Percentiles rank a stretch among this genome's conserved stretches.
phyloP scores from a whole-genome alignment of 2,888 invertebrate genomes.

The Hofmannophila pseudospretella region DNA sequence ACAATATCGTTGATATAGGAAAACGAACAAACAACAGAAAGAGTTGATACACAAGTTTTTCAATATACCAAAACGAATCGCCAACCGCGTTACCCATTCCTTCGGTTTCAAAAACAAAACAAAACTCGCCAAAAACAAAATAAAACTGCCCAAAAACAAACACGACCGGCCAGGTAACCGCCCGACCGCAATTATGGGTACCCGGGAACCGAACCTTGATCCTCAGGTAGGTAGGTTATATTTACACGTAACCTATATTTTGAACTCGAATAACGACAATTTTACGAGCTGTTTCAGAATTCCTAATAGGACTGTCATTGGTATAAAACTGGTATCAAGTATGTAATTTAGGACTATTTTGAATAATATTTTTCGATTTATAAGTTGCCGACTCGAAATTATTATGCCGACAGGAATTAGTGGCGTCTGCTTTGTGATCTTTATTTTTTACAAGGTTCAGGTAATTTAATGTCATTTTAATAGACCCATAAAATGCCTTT shows the following conservation, averaged over 20 bases:
- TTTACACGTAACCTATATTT: conserved; percentile 64
- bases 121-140: conserved; percentile 25
- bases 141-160: conserved; percentile 54
- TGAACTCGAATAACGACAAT: conserved; percentile 46
- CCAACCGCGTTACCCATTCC: conserved; percentile 35
- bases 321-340: conserved; percentile 23
- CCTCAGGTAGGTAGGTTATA: conserved; percentile 53
- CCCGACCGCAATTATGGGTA: conserved; percentile 47
- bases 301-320: conserved; percentile 32
- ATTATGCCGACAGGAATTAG: not conserved
- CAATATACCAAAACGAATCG: conserved; percentile 26
- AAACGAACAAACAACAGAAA: not conserved
- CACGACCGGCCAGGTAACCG: conserved; percentile 53
- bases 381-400: not conserved
- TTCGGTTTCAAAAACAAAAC: conserved; percentile 15
- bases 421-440: not conserved
- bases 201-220: conserved; percentile 34
- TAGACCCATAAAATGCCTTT: too few relatives aligned
- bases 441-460: not conserved
- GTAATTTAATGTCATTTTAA: not conserved
- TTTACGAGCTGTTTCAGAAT: conserved; percentile 32
- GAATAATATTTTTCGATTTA: conserved; percentile 1
- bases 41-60: conserved; percentile 14
- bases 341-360: conserved; percentile 24
- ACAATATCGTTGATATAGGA: not conserved